These are phyloP conservation scores for Probosciger aterrimus DNA, from an alignment of 2,113 vertebrate species.

Conservation along the genomic window DNA sequence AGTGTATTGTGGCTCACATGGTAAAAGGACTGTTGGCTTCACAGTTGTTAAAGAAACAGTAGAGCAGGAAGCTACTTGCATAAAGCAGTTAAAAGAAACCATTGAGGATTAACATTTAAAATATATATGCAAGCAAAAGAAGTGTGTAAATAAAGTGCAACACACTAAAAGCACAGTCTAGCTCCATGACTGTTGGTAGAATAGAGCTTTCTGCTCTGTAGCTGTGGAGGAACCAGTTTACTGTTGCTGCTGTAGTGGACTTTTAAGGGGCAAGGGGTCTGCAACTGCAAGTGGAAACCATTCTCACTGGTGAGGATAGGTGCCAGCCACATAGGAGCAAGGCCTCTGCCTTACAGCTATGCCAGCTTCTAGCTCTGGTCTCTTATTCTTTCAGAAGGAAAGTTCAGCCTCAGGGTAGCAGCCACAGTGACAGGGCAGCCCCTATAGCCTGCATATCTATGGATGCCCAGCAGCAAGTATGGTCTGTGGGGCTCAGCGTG, in stretches of 20 bases:
- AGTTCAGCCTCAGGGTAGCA: neutral
- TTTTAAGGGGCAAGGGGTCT: neutral
- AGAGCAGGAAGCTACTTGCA: neutral
- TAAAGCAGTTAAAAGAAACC: neutral
- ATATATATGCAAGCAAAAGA: neutral
- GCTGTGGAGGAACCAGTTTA: neutral
- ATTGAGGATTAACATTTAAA: neutral
- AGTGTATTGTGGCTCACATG: neutral
- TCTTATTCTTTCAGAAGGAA: neutral
- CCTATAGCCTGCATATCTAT: rapidly evolving
- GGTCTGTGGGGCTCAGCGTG: neutral
- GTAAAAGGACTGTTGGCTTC: neutral
- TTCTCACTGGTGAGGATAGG: neutral
- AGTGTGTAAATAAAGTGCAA: neutral
- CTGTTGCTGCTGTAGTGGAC: neutral
- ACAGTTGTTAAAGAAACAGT: neutral
- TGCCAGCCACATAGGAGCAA: rapidly evolving
- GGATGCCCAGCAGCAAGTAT: rapidly evolving
- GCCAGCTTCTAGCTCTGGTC: neutral
- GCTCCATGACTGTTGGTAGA: neutral
- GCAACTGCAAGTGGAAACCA: neutral
- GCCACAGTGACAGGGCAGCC: neutral
- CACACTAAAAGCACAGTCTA: neutral
- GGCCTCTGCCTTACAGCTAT: neutral
- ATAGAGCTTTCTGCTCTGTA: neutral